Evolutionary conservation across 2,888 invertebrate species (phyloP).

Genomic region (Trissoscelio sp.): DNA sequence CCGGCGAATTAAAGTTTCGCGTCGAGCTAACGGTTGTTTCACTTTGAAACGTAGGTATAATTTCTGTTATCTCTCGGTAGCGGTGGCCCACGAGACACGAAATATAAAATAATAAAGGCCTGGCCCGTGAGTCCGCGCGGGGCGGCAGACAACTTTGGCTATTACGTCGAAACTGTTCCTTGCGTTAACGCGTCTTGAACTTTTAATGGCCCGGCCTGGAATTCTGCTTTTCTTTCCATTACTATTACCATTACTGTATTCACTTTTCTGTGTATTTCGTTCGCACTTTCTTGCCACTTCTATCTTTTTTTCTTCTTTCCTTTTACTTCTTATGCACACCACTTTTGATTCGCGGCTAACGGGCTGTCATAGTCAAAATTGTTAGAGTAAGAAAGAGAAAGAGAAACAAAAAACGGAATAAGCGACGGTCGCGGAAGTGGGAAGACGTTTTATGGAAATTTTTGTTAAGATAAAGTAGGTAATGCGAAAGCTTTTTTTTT

Average conservation of each 20-base stretch:
- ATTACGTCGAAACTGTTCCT: slow-evolving; percentile 81
- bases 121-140: slow-evolving; percentile 60
- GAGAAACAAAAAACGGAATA: no score
- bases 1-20: slow-evolving; percentile 75
- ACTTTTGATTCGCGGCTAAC: slow-evolving; percentile 56
- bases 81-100: slow-evolving; percentile 73
- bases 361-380: no score
- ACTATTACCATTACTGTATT: slow-evolving; percentile 65
- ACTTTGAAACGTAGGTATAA: slow-evolving; percentile 77
- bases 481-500: not conserved
- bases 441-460: slow-evolving; percentile 42
- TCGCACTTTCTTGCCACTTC: slow-evolving; percentile 20
- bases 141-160: slow-evolving; percentile 77
- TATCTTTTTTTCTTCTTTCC: slow-evolving; percentile 1
- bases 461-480: slow-evolving; percentile 1
- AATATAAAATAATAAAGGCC: slow-evolving; percentile 79
- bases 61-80: slow-evolving; percentile 78
- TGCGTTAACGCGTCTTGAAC: slow-evolving; percentile 80
- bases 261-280: slow-evolving; percentile 48
- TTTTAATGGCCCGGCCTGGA: slow-evolving; percentile 78
- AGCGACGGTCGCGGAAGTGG: slow-evolving; percentile 41
- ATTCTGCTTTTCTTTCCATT: slow-evolving; percentile 62
- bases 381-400: no score
- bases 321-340: slow-evolving; percentile 4
- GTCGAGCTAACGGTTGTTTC: slow-evolving; percentile 79